Evolutionary conservation across 2,797 vertebrate species (phyloP).

Genomic region (Cirrhinus molitorella): DNA sequence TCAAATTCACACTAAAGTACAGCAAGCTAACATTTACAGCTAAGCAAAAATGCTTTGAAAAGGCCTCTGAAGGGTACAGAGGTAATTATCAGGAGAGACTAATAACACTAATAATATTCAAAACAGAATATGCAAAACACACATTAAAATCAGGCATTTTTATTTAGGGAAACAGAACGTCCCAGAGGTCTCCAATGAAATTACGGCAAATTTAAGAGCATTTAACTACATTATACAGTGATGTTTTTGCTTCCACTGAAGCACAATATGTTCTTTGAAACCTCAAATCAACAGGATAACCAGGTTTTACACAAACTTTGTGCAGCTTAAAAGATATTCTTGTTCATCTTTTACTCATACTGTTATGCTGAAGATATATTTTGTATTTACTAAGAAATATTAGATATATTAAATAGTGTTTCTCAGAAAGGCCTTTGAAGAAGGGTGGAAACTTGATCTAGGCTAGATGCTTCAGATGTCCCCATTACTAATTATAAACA

Average conservation of each 20-base stretch:
- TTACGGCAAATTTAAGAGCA: neutral
- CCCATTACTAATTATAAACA: constrained; percentile 34
- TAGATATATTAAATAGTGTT: neutral
- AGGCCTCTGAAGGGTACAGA: constrained; percentile 5
- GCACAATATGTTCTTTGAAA: neutral
- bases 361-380: neutral
- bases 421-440: neutral
- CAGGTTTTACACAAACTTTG: neutral
- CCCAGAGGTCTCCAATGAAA: constrained; percentile 1
- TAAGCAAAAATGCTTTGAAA: neutral
- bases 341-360: neutral
- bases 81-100: neutral
- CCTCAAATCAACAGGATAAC: neutral
- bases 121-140: neutral
- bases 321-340: too few relatives aligned
- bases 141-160: neutral
- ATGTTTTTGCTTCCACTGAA: neutral
- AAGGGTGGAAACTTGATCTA: constrained; percentile 34
- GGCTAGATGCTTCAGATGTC: constrained; percentile 29
- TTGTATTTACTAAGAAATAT: neutral
- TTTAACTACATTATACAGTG: neutral
- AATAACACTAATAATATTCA: neutral
- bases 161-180: neutral
- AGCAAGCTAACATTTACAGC: neutral
- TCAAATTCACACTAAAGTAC: constrained; percentile 15